Base-by-base conservation (phyloP, 2,888 invertebrate species). In the Blera fallax region DNA sequence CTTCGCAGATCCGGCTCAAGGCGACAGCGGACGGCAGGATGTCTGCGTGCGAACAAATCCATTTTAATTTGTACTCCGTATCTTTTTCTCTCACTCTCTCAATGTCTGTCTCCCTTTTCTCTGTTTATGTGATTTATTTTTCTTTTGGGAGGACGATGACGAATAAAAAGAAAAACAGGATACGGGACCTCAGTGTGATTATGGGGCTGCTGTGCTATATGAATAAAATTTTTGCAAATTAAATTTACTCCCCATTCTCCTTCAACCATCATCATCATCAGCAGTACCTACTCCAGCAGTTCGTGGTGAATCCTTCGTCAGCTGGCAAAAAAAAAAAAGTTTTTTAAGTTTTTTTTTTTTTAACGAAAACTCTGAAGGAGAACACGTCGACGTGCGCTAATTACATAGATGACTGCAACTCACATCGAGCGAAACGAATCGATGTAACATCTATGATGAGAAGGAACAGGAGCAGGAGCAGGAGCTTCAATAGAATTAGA, bases 381-480 rank as follows among this genome's bases (percentile, higher is more conserved):
- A 67, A 65, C 29, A 50, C 45, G 73, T 80, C 60, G 65, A 72
- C 80, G 65, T 76, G 70, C 85, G 81, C 85, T 85, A 85, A 85
- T 85, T 85, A 85, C 76, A 81, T 81, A 77, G 81, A 85, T 85
- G 85, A 81, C 76, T 85, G 85, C 76, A 85, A 54, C 72, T 81
- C 81, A 81, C 72, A 72, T 85, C 81, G 85, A 85, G 85, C 81
- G 81, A 76, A 77, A 67, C 74, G 43, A 72, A 85, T 85, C 84
- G 69, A 84, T 74, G 84, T 79, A 32, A 80, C 74, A 65, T 50
- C 70, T 62, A 67, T 70, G 56, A 64, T 43, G 69, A 60, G n/a
- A n/a, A n/a, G 43, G 58, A 78, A 34, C 70, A 11, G 27, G 50
- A 16, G 24, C 21, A n/a, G 43, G 58, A 78, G 40, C 70, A 11